Evolutionary conservation across 2,797 vertebrate genomes (phyloP).

Genomic region (Thaleichthys pacificus): DNA sequence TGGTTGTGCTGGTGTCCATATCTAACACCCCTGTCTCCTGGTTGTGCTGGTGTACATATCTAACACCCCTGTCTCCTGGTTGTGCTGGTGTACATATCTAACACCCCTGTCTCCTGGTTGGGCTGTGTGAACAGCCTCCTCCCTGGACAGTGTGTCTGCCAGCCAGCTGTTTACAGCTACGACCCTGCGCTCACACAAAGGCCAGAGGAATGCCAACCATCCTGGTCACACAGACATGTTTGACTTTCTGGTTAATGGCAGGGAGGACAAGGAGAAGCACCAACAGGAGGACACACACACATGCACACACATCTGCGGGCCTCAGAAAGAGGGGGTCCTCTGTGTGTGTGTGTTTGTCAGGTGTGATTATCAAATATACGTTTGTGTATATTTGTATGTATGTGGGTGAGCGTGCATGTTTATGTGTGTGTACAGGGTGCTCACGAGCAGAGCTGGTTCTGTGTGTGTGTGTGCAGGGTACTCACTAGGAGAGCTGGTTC

Average conservation of each 20-base stretch:
- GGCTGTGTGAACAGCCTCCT: conserved; percentile 22
- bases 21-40: background rate
- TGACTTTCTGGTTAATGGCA: conserved; percentile 68
- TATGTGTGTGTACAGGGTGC: background rate
- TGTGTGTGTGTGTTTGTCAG: background rate
- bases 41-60: background rate
- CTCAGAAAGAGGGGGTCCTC: background rate
- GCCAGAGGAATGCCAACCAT: conserved; percentile 71
- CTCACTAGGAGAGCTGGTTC: background rate
- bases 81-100: background rate
- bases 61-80: background rate
- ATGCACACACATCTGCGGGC: too few species aligned
- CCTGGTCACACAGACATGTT: conserved; percentile 57
- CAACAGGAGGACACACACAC: too few species aligned
- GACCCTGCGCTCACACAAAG: conserved; percentile 65
- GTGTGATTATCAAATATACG: too few species aligned
- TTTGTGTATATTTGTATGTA: too few species aligned
- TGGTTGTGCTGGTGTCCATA: background rate
- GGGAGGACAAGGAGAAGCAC: conserved; percentile 37
- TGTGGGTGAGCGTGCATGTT: too few species aligned
- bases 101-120: background rate
- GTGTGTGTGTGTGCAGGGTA: background rate
- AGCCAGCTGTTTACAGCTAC: conserved; percentile 61
- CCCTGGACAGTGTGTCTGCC: conserved; percentile 52
- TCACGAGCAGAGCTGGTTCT: background rate